A percentile compares a stretch with the other conserved stretches of the same genome.
phyloP scores from a whole-genome alignment of 2,888 invertebrate species.

The Julus scandinavius region DNA sequence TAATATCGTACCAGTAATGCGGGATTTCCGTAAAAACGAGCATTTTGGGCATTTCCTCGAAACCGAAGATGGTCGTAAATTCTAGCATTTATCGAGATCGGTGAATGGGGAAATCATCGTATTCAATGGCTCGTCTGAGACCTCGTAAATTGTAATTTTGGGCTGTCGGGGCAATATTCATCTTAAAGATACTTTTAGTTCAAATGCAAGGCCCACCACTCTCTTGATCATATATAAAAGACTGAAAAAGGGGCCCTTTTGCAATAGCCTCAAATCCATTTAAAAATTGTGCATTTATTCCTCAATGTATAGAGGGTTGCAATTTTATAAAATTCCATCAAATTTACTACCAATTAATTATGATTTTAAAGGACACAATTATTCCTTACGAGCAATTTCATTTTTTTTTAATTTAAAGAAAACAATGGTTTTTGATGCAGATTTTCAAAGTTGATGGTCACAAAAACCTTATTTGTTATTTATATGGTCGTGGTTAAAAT shows the following conservation, averaged over 20 bases:
- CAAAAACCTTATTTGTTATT: too few relatives aligned
- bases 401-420: too few relatives aligned
- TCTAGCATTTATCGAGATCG: slow-evolving; percentile 6
- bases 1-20: neutral
- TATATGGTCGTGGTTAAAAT: too few relatives aligned
- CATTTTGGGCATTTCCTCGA: neutral
- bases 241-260: neutral
- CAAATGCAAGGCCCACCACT: neutral
- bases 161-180: neutral
- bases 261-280: neutral
- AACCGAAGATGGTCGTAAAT: neutral
- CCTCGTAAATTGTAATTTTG: slow-evolving; percentile 31
- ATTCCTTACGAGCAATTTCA: too few relatives aligned
- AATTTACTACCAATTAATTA: too few relatives aligned
- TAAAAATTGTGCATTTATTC: too few relatives aligned
- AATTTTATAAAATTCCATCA: too few relatives aligned
- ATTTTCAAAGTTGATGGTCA: too few relatives aligned
- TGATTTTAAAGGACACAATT: too few relatives aligned
- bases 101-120: neutral
- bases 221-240: neutral
- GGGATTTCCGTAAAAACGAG: neutral
- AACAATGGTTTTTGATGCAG: too few relatives aligned
- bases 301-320: too few relatives aligned
- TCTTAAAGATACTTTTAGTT: neutral
- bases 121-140: neutral